phyloP scores from a whole-genome alignment of 2,888 invertebrate species.

The Nipponacmea schrenckii region DNA sequence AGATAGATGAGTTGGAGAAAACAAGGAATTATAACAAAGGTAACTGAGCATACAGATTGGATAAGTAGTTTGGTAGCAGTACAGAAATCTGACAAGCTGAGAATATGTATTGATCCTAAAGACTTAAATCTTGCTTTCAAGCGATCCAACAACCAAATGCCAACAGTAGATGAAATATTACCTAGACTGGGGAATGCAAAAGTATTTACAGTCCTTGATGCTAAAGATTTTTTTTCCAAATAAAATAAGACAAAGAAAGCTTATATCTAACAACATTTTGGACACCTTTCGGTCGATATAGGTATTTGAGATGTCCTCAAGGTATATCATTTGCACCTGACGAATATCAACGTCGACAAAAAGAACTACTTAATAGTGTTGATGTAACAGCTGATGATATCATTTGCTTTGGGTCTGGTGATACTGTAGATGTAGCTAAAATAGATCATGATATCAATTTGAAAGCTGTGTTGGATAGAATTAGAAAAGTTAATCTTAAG shows the following conservation, averaged over 20 bases:
- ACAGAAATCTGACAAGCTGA: too few relatives aligned
- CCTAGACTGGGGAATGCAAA: constrained; percentile 18
- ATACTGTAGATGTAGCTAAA: constrained; percentile 3
- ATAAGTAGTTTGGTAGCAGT: too few relatives aligned
- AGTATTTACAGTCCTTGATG: constrained; percentile 22
- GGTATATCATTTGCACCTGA: constrained; percentile 20
- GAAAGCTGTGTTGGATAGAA: background rate
- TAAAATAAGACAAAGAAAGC: constrained; percentile 16
- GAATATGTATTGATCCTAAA: constrained; percentile 26
- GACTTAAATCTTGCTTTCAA: constrained; percentile 31
- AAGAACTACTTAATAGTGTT: constrained; percentile 1
- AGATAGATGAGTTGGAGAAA: constrained; percentile 24
- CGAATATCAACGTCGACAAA: constrained; percentile 18
- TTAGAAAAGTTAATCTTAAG: constrained; percentile 7
- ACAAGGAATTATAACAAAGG: constrained; percentile 18
- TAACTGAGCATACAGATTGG: too few relatives aligned
- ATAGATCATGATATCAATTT: constrained; percentile 13
- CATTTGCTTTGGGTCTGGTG: constrained; percentile 4
- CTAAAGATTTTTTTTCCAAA: constrained; percentile 26
- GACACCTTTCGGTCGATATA: constrained; percentile 25
- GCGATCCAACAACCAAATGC: constrained; percentile 20
- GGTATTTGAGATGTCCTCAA: constrained; percentile 10
- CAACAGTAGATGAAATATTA: constrained; percentile 11
- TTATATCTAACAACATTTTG: constrained; percentile 24
- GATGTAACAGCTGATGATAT: constrained; percentile 10